phyloP scores from a whole-genome alignment of 1,140 invertebrate genomes.

The Macrosteles quadrilineatus region DNA sequence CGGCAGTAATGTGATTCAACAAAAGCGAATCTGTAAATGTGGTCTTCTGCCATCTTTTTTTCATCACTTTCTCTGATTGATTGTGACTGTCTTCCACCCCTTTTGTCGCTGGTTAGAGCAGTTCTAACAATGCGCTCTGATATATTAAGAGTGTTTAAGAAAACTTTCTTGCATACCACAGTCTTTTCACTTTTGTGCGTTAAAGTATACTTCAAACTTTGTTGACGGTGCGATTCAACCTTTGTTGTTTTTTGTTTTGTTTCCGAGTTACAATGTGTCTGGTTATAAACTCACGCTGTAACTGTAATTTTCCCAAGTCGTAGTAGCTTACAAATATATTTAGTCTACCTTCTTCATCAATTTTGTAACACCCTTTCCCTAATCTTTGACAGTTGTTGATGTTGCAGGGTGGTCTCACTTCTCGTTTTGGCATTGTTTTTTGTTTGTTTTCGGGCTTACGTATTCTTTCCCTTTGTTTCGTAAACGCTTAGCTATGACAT shows the following conservation, averaged over 20 bases:
- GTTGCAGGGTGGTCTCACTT: neutral
- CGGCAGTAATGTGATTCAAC: too few relatives aligned
- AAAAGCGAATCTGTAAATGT: too few relatives aligned
- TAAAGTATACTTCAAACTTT: too few relatives aligned
- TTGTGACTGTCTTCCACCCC: too few relatives aligned
- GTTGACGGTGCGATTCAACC: too few relatives aligned
- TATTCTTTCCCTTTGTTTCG: neutral
- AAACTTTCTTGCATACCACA: too few relatives aligned
- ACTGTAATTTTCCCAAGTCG: neutral
- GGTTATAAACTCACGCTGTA: neutral
- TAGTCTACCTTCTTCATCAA: constrained; percentile 5
- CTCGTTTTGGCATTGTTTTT: neutral
- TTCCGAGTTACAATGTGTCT: neutral
- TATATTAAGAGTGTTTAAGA: too few relatives aligned
- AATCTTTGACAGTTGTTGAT: neutral
- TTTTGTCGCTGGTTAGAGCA: too few relatives aligned
- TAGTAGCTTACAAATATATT: neutral
- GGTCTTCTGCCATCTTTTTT: too few relatives aligned
- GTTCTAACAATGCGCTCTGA: too few relatives aligned
- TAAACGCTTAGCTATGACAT: neutral
- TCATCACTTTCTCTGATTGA: too few relatives aligned
- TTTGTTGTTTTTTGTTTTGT: constrained; percentile 21
- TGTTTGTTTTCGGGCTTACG: neutral
- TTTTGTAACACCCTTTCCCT: neutral
- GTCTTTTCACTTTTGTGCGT: too few relatives aligned